A percentile compares a stretch with the other conserved stretches of the same genome.
Evolutionary conservation across 2,113 vertebrate genomes (phyloP).

Genomic region (Cyrtonyx montezumae): DNA sequence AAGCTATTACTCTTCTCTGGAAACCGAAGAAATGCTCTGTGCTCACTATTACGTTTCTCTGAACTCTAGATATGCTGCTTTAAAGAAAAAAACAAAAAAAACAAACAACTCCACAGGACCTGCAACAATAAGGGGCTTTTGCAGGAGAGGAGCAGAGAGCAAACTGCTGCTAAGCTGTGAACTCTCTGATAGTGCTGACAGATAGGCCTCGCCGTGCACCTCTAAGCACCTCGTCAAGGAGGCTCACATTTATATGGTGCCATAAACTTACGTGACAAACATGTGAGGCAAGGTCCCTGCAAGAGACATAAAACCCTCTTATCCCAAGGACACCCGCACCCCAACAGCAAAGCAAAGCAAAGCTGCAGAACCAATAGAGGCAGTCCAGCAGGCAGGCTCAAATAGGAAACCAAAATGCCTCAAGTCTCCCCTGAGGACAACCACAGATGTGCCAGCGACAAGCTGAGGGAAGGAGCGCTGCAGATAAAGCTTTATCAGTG

Average conservation of each 20-base stretch:
- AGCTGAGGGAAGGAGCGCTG: neutral
- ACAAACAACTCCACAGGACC: too few species aligned
- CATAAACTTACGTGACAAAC: neutral
- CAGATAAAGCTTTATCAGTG: neutral
- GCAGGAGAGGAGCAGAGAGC: neutral
- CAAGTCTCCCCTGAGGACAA: neutral
- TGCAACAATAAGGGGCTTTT: neutral
- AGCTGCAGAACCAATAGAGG: neutral
- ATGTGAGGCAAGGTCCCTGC: neutral
- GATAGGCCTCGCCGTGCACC: accelerated
- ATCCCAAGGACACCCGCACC: neutral
- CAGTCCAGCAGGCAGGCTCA: neutral
- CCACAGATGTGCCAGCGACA: neutral
- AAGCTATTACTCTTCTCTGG: neutral
- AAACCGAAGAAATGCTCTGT: neutral
- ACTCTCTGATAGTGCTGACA: neutral
- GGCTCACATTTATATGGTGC: neutral
- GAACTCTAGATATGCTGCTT: accelerated
- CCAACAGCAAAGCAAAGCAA: neutral
- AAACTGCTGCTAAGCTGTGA: neutral
- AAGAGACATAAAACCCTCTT: neutral
- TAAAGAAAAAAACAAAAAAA: too few species aligned
- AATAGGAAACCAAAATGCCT: neutral
- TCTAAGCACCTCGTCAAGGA: neutral
- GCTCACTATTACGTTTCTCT: neutral